Conservation (phyloP, 2,113 vertebrate species). For the Percopsis transmontana region DNA sequence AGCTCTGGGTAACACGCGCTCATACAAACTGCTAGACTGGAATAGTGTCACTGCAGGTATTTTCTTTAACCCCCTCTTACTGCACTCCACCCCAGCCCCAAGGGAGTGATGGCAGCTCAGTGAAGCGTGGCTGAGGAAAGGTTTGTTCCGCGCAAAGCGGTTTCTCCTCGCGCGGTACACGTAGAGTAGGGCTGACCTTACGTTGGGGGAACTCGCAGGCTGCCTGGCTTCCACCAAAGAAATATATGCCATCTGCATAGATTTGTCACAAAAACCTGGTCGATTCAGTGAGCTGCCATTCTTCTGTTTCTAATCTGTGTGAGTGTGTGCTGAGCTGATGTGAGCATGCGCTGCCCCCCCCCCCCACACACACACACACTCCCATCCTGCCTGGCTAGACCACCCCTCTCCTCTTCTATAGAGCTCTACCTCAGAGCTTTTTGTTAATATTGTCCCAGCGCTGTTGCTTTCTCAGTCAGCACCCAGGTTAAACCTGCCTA, state of each 20-base stretch:
- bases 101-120: constrained; percentile 96
- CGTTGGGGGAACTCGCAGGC: background rate
- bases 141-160: background rate
- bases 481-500: constrained; percentile 66
- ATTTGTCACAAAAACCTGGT: background rate
- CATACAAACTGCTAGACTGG: constrained; percentile 99
- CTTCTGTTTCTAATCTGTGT: constrained; percentile 88
- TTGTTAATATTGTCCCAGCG: constrained; percentile 76
- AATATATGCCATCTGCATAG: background rate
- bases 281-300: constrained; percentile 96
- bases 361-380: background rate
- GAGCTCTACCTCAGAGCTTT: constrained; percentile 70
- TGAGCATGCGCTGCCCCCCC: constrained; percentile 85
- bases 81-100: constrained; percentile 93
- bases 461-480: constrained; percentile 58
- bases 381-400: constrained; percentile 63
- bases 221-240: background rate
- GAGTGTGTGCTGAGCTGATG: constrained; percentile 78
- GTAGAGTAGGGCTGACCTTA: constrained; percentile 7
- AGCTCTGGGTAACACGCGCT: constrained; percentile 99
- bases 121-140: constrained; percentile 66
- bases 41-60: constrained; percentile 99
- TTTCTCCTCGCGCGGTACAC: background rate
- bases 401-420: constrained; percentile 6
- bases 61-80: constrained; percentile 76